Percentiles rank a stretch among this genome's conserved stretches.
Conservation (phyloP, 2,888 invertebrate species). For the Celastrina argiolus region DNA sequence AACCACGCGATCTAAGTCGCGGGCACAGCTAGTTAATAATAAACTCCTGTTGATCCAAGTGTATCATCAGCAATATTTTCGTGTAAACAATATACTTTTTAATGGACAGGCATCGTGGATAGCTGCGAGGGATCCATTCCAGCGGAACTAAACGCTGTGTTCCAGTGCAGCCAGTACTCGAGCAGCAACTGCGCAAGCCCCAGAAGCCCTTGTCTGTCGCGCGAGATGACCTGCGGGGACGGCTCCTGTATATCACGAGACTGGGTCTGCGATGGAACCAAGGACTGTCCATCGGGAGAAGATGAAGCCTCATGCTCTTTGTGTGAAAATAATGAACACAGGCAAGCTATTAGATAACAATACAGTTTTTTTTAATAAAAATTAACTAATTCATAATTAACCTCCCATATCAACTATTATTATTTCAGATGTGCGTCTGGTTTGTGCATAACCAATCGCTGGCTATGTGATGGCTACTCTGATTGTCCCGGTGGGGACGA, state of each 20-base stretch:
- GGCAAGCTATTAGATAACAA: conserved; percentile 47
- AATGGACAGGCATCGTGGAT: conserved; percentile 77
- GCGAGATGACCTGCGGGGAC: conserved; percentile 78
- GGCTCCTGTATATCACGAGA: conserved; percentile 79
- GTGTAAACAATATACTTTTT: neutral
- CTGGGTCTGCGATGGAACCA: conserved; percentile 81
- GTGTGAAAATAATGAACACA: conserved; percentile 57
- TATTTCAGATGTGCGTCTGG: conserved; percentile 56
- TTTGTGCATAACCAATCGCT: conserved; percentile 59
- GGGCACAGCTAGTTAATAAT: too few relatives aligned
- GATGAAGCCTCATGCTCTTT: conserved; percentile 77
- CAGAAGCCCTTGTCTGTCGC: conserved; percentile 65
- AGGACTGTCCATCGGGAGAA: conserved; percentile 80
- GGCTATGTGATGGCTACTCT: conserved; percentile 70
- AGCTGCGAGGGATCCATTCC: conserved; percentile 79
- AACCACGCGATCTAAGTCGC: too few relatives aligned
- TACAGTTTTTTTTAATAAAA: too few relatives aligned
- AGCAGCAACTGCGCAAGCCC: conserved; percentile 76
- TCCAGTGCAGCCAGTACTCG: conserved; percentile 80
- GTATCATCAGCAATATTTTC: too few relatives aligned
- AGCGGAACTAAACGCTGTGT: conserved; percentile 73
- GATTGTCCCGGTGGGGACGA: conserved; percentile 68
- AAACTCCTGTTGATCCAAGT: too few relatives aligned
- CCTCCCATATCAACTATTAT: neutral
- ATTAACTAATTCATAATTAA: too few relatives aligned